Evolutionary conservation across 2,888 invertebrate genomes (phyloP).

Genomic region (Tetragonula carbonaria): DNA sequence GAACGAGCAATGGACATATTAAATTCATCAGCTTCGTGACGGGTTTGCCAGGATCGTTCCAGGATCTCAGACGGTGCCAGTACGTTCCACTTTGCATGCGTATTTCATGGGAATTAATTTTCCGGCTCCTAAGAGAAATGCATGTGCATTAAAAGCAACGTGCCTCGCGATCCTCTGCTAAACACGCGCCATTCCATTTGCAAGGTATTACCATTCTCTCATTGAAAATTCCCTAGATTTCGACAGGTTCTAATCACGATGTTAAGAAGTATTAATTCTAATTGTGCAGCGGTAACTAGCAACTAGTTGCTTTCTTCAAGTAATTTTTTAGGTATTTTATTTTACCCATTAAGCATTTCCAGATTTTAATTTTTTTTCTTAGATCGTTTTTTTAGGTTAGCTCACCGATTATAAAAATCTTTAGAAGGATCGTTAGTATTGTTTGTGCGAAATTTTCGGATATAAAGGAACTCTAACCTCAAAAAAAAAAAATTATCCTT

Average conservation of each 20-base stretch:
- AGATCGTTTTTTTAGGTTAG: background rate
- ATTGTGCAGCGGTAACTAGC: background rate
- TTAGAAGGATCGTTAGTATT: background rate
- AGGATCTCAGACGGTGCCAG: constrained; percentile 9
- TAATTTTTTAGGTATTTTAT: no score
- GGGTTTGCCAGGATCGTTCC: constrained; percentile 2
- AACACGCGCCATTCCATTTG: constrained; percentile 39
- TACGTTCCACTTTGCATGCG: constrained; percentile 26
- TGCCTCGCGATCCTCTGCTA: constrained; percentile 38
- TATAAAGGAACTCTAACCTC: background rate
- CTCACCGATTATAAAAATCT: background rate
- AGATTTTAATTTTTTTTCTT: no score
- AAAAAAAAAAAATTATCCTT: background rate
- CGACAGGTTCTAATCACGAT: no score
- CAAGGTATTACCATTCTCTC: constrained; percentile 45
- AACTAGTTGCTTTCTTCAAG: no score
- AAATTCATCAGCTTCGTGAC: constrained; percentile 17
- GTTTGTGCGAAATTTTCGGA: background rate
- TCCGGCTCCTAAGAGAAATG: constrained; percentile 44
- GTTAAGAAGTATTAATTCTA: background rate
- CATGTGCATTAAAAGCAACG: constrained; percentile 46
- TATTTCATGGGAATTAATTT: constrained; percentile 57
- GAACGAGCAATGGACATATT: background rate
- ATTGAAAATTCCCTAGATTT: background rate
- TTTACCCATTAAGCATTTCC: no score